Percentiles rank a stretch among this genome's conserved stretches.
These are phyloP conservation scores for Illadopsis cleaveri DNA, from an alignment of 2,113 vertebrate species.

Conservation along the genomic window DNA sequence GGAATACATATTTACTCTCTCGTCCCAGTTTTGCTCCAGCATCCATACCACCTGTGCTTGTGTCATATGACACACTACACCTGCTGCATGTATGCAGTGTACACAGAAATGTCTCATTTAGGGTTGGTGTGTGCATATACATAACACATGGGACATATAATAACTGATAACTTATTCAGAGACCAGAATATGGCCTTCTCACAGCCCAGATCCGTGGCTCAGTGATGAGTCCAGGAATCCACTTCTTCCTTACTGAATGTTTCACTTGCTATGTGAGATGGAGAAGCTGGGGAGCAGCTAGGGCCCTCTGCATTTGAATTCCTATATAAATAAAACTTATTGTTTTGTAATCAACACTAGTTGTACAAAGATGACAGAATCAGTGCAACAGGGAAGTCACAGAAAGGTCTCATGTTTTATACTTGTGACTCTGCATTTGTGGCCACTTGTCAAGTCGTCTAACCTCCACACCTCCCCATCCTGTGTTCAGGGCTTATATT, in stretches of 20 bases:
- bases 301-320: not conserved
- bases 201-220: not conserved
- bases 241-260: not conserved
- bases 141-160: not conserved
- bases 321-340: not conserved
- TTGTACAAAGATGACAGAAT: not conserved
- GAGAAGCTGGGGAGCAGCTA: not conserved
- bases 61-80: rapidly evolving
- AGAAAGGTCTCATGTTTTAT: not conserved
- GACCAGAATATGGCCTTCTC: not conserved
- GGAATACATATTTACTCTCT: not conserved
- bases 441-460: not conserved
- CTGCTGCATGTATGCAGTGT: not conserved
- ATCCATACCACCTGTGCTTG: not conserved
- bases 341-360: too few species aligned
- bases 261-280: not conserved
- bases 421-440: not conserved
- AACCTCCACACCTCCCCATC: not conserved
- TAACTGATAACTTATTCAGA: not conserved
- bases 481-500: not conserved
- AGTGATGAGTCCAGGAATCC: not conserved
- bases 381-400: not conserved
- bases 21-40: not conserved
- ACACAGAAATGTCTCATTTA: not conserved
- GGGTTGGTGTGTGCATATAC: not conserved